A percentile compares a stretch with the other conserved stretches of the same genome.
Evolutionary conservation across 2,797 vertebrate species (phyloP).

Genomic region (Orestias chungarensis): DNA sequence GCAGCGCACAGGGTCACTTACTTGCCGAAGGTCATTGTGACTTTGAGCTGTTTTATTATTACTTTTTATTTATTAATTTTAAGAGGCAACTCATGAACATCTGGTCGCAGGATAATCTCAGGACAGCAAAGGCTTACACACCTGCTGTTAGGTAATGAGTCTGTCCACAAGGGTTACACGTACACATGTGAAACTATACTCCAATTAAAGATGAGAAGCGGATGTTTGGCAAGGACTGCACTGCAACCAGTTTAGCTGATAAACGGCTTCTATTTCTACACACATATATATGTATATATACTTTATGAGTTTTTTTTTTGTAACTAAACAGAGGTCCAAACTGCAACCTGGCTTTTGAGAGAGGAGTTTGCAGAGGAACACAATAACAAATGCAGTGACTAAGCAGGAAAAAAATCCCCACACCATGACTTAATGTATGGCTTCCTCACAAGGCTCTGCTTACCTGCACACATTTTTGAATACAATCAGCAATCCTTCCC

Average conservation of each 20-base stretch:
- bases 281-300: background rate
- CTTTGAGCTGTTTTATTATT: constrained; percentile 60
- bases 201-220: constrained; percentile 43
- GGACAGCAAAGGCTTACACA: constrained; percentile 46
- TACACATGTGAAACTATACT: constrained; percentile 27
- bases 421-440: constrained; percentile 61
- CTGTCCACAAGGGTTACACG: constrained; percentile 45
- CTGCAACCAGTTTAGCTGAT: background rate
- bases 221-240: background rate
- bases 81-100: constrained; percentile 64
- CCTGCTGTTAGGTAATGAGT: constrained; percentile 70
- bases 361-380: constrained; percentile 37
- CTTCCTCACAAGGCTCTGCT: constrained; percentile 63
- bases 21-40: constrained; percentile 58
- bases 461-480: constrained; percentile 72
- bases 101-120: constrained; percentile 56
- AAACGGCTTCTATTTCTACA: constrained; percentile 1
- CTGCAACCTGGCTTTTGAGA: constrained; percentile 10
- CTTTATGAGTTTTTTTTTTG: background rate
- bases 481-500: constrained; percentile 73
- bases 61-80: constrained; percentile 19
- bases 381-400: constrained; percentile 59
- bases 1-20: constrained; percentile 19
- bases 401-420: constrained; percentile 55
- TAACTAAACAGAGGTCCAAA: background rate